A percentile compares a stretch with the other conserved stretches of the same genome.
Conservation (phyloP, 2,888 invertebrate genomes). For the Lucinisca nassula region DNA sequence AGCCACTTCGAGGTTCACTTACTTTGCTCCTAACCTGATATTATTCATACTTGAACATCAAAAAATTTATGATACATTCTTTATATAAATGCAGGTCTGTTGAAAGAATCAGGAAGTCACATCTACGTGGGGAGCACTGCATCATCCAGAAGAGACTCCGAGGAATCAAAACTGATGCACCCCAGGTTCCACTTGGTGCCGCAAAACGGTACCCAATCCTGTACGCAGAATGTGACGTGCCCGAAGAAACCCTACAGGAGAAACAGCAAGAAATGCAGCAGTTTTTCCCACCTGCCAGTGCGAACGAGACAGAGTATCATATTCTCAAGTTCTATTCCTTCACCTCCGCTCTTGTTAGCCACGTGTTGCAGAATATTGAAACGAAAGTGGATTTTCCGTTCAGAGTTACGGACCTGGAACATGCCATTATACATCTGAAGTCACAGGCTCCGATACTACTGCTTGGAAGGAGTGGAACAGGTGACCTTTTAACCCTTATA, state of each 20-base stretch:
- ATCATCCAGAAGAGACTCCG: slow-evolving; percentile 79
- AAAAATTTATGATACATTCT: too few species aligned
- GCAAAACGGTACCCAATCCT: slow-evolving; percentile 73
- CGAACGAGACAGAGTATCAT: slow-evolving; percentile 81
- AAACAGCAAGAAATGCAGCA: slow-evolving; percentile 60
- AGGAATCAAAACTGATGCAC: slow-evolving; percentile 67
- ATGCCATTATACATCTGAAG: slow-evolving; percentile 81
- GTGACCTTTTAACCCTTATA: too few species aligned
- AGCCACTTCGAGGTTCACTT: too few species aligned
- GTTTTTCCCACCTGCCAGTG: slow-evolving; percentile 81
- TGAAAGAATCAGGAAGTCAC: slow-evolving; percentile 78
- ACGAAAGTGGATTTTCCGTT: slow-evolving; percentile 84
- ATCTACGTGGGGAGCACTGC: slow-evolving; percentile 78
- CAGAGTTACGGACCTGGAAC: slow-evolving; percentile 84
- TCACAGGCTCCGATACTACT: slow-evolving; percentile 79
- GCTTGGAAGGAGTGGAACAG: slow-evolving; percentile 85
- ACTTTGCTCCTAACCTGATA: too few species aligned
- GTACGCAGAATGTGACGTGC: slow-evolving; percentile 73
- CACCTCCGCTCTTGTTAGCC: slow-evolving; percentile 78
- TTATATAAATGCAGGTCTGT: slow-evolving; percentile 58
- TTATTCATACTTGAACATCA: too few species aligned
- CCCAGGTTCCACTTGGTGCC: slow-evolving; percentile 11
- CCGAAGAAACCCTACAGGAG: slow-evolving; percentile 43
- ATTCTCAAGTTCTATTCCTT: slow-evolving; percentile 85
- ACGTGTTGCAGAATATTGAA: slow-evolving; percentile 76